Evolutionary conservation across 2,797 vertebrate genomes (phyloP).

Genomic region (Catostomus latipinnis): DNA sequence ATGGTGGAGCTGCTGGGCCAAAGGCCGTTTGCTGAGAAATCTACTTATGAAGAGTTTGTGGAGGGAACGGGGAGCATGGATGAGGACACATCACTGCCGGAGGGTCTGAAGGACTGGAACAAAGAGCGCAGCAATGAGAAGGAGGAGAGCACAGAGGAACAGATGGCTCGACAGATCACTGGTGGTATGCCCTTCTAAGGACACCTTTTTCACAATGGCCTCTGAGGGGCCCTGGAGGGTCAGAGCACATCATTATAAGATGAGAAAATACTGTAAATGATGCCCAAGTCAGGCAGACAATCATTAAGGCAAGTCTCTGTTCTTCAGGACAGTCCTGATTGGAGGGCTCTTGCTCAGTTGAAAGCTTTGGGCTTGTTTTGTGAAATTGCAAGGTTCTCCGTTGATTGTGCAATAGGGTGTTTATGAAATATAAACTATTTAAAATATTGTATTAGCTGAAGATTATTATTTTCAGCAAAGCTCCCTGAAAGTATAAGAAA

Average conservation of each 20-base stretch:
- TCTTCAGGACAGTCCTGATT: conserved; percentile 9
- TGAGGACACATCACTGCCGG: conserved; percentile 92
- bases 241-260: conserved; percentile 26
- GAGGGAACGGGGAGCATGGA: conserved; percentile 93
- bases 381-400: background rate
- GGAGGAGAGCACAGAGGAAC: conserved; percentile 83
- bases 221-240: background rate
- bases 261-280: background rate
- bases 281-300: background rate
- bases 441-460: background rate
- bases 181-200: conserved; percentile 84
- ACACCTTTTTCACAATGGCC: too few species aligned
- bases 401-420: background rate
- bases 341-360: background rate
- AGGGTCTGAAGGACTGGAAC: conserved; percentile 97
- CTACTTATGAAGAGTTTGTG: conserved; percentile 95
- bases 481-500: background rate
- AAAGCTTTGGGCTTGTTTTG: background rate
- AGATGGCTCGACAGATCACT: conserved; percentile 82
- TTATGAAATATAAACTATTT: conserved; percentile 1
- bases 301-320: conserved; percentile 17
- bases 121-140: conserved; percentile 82
- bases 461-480: background rate
- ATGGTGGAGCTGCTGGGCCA: conserved; percentile 92
- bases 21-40: conserved; percentile 92